Percentiles rank a stretch among this genome's conserved stretches.
These are phyloP conservation scores for Helostoma temminkii DNA, from an alignment of 2,797 vertebrate genomes.

Conservation along the genomic window DNA sequence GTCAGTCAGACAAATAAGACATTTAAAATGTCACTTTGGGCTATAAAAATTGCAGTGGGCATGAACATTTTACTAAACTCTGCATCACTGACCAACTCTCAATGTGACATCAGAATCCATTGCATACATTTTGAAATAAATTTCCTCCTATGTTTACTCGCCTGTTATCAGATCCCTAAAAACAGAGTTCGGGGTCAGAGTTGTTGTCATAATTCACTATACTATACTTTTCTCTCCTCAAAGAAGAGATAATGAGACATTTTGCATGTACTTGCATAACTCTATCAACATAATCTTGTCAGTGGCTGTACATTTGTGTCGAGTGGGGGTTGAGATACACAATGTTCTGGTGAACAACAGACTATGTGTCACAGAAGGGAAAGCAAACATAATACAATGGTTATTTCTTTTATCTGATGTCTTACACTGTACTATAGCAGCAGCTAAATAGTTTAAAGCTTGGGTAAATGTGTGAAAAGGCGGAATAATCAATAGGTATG, in stretches of 20 bases:
- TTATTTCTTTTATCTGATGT: not conserved
- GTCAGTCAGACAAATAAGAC: not conserved
- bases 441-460: not conserved
- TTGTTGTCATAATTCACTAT: no score
- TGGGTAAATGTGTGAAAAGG: not conserved
- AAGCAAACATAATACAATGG: not conserved
- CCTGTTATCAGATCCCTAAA: no score
- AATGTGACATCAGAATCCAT: not conserved
- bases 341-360: not conserved
- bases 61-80: no score
- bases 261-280: not conserved
- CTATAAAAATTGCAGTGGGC: no score
- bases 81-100: not conserved
- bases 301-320: not conserved
- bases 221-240: not conserved
- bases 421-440: not conserved
- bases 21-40: not conserved
- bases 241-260: slow-evolving; percentile 2
- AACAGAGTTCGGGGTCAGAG: no score
- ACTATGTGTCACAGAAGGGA: slow-evolving; percentile 13
- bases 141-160: no score
- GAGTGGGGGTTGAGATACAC: slow-evolving; percentile 5
- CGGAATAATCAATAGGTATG: not conserved
- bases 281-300: slow-evolving; percentile 11
- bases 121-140: not conserved